Percentiles rank a stretch among this genome's conserved stretches.
Conservation (phyloP, 2,113 vertebrate genomes). For the Marmota monax region DNA sequence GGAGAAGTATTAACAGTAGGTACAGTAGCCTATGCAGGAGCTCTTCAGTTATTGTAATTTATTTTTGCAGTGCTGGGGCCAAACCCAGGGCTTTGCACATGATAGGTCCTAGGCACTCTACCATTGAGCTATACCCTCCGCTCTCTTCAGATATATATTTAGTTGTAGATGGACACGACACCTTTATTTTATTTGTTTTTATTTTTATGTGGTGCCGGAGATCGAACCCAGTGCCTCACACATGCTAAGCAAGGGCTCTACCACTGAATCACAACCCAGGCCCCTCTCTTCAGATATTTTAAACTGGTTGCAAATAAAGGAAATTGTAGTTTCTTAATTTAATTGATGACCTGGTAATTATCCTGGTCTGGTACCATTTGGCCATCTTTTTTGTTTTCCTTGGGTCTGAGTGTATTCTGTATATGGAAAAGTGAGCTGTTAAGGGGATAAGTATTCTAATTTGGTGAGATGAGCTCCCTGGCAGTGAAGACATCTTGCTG, state of each 20-base stretch:
- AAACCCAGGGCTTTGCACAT: background rate
- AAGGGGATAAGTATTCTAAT: background rate
- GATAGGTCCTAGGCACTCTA: too few relatives aligned
- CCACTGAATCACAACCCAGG: too few relatives aligned
- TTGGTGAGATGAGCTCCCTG: background rate
- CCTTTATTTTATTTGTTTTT: too few relatives aligned
- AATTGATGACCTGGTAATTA: background rate
- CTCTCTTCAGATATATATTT: background rate
- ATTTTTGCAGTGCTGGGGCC: background rate
- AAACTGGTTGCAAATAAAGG: background rate
- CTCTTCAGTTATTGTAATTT: background rate
- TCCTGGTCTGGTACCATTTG: background rate
- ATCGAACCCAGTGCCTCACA: too few relatives aligned
- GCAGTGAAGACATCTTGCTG: background rate
- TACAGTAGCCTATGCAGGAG: background rate
- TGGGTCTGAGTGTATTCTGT: background rate
- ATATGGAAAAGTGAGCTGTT: background rate
- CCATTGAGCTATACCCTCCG: background rate
- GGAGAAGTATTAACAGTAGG: background rate
- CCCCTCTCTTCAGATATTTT: background rate
- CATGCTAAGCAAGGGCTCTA: too few relatives aligned
- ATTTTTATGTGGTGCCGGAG: too few relatives aligned
- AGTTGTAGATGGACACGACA: too few relatives aligned
- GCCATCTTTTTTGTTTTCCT: background rate
- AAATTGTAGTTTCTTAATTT: background rate